These are phyloP conservation scores for Germaria angustata DNA, from an alignment of 2,888 invertebrate species.

Conservation along the genomic window DNA sequence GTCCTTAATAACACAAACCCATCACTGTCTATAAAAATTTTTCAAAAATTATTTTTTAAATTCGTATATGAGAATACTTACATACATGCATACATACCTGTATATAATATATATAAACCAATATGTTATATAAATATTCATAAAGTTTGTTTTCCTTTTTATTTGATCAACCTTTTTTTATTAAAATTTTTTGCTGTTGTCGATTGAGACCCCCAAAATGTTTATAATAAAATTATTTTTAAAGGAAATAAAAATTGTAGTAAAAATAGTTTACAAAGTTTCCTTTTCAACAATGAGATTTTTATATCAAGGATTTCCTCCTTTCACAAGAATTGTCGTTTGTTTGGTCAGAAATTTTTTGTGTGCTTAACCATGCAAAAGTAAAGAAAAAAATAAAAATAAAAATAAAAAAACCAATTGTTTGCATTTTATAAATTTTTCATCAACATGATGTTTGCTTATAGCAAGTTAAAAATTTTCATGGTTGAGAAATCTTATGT, in stretches of 20 bases:
- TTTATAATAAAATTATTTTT: constrained; percentile 38
- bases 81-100: not conserved
- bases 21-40: too few species aligned
- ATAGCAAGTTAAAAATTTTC: not conserved
- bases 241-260: constrained; percentile 61
- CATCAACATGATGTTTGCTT: not conserved
- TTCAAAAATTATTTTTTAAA: too few species aligned
- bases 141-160: not conserved
- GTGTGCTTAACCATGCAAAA: constrained; percentile 51
- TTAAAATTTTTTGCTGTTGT: not conserved
- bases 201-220: not conserved
- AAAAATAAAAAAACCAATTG: not conserved
- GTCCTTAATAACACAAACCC: too few species aligned
- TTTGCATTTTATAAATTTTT: not conserved
- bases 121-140: not conserved
- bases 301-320: constrained; percentile 60
- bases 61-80: not conserved
- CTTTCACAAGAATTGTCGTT: constrained; percentile 60
- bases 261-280: constrained; percentile 58
- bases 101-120: too few species aligned
- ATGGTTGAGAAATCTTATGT: not conserved
- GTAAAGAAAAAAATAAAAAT: not conserved
- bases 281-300: constrained; percentile 48
- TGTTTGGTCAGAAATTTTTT: constrained; percentile 50
- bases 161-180: not conserved